Evolutionary conservation across 2,888 invertebrate genomes (phyloP).

Genomic region (Aquatica leii): DNA sequence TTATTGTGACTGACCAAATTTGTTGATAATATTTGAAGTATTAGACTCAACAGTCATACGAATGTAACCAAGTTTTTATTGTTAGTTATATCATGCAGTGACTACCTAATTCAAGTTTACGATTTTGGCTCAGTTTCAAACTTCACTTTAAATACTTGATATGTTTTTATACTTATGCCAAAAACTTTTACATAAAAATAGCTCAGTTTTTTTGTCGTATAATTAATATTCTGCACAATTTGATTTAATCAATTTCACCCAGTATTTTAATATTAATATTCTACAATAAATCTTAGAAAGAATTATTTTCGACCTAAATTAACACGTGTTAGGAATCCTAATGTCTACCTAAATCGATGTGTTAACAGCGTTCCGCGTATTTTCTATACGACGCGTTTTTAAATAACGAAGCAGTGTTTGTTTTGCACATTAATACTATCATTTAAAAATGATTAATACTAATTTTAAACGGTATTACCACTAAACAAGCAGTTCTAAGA

Average conservation of each 20-base stretch:
- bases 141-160: slow-evolving; percentile 22
- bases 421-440: too few relatives aligned
- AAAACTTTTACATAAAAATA: slow-evolving; percentile 30
- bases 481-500: too few relatives aligned
- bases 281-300: background rate
- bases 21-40: slow-evolving; percentile 11
- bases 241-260: background rate
- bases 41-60: too few relatives aligned
- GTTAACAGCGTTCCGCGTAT: background rate
- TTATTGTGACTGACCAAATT: slow-evolving; percentile 18
- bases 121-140: slow-evolving; percentile 29
- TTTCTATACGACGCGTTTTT: background rate
- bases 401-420: too few relatives aligned
- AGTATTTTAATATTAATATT: background rate
- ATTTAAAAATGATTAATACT: too few relatives aligned
- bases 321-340: slow-evolving; percentile 17
- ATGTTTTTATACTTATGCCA: slow-evolving; percentile 32
- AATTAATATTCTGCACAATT: background rate
- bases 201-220: background rate
- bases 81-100: background rate
- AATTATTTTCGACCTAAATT: slow-evolving; percentile 15
- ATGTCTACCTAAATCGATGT: slow-evolving; percentile 15
- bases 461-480: too few relatives aligned
- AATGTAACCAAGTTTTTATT: background rate
- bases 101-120: slow-evolving; percentile 16